Percentiles rank a stretch among this genome's conserved stretches.
phyloP scores from a whole-genome alignment of 1,140 invertebrate genomes.

The Agraylea sexmaculata region DNA sequence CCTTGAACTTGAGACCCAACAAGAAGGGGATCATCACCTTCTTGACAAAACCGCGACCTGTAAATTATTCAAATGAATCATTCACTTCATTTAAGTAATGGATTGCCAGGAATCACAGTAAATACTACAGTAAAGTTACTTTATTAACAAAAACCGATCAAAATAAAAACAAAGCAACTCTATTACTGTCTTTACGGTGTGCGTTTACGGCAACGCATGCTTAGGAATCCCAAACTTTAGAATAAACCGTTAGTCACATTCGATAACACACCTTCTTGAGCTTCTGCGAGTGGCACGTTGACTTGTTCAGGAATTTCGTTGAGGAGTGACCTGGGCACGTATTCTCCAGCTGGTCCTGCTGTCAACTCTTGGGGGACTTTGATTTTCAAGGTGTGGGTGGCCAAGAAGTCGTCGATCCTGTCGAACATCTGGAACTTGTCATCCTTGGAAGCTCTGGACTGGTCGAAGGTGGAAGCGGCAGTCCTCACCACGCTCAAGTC shows the following conservation, averaged over 20 bases:
- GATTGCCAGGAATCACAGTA: background rate
- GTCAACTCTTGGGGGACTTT: constrained; percentile 49
- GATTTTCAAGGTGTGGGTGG: constrained; percentile 49
- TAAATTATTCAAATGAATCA: background rate
- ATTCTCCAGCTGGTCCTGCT: constrained; percentile 39
- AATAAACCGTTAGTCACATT: no score
- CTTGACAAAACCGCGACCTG: constrained; percentile 68
- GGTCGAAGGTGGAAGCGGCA: constrained; percentile 31
- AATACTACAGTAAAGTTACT: constrained; percentile 6
- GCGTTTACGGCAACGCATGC: no score
- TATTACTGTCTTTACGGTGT: no score
- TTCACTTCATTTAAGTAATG: background rate
- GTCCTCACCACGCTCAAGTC: constrained; percentile 57
- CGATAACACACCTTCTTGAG: constrained; percentile 48
- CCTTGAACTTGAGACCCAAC: constrained; percentile 72
- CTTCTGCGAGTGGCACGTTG: constrained; percentile 53
- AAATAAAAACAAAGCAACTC: no score
- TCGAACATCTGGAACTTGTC: constrained; percentile 43
- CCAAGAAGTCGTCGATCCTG: constrained; percentile 50
- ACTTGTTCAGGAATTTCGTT: constrained; percentile 52
- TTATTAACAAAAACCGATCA: no score
- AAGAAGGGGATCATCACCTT: constrained; percentile 75
- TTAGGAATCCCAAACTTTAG: no score
- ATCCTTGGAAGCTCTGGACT: constrained; percentile 31
- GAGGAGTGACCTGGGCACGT: constrained; percentile 55